Percentiles rank a stretch among this genome's conserved stretches.
Evolutionary conservation across 2,113 vertebrate genomes (phyloP).

Genomic region (Sinocyclocheilus grahami): DNA sequence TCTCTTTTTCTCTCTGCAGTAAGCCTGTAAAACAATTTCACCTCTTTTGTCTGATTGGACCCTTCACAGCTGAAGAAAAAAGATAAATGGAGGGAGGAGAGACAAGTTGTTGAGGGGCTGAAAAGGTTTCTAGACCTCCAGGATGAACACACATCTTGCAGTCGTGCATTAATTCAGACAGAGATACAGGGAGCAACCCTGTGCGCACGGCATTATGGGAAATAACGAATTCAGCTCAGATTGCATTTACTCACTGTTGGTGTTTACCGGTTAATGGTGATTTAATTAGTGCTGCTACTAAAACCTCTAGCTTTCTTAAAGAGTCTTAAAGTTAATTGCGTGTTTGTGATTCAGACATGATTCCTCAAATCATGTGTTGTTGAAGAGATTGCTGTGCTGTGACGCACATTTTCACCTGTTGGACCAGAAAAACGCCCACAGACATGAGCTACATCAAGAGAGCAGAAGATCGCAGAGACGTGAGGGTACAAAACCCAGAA

Average conservation of each 20-base stretch:
- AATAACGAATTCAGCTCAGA: neutral
- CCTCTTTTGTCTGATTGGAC: neutral
- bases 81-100: neutral
- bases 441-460: neutral
- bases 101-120: neutral
- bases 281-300: neutral
- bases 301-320: neutral
- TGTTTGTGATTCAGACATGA: neutral
- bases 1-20: neutral
- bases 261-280: neutral
- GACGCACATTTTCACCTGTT: neutral
- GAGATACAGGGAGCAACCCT: neutral
- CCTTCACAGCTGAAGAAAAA: neutral
- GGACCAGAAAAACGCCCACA: neutral
- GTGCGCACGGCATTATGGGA: neutral
- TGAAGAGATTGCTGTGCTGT: too few relatives aligned
- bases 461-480: neutral
- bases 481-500: neutral
- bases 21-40: neutral
- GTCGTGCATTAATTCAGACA: neutral
- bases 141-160: neutral
- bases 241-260: neutral
- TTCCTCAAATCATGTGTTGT: neutral
- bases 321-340: neutral
- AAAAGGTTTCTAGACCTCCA: neutral